Evolutionary conservation across 2,113 vertebrate genomes (phyloP).

Genomic region (Ctenodactylus gundi): DNA sequence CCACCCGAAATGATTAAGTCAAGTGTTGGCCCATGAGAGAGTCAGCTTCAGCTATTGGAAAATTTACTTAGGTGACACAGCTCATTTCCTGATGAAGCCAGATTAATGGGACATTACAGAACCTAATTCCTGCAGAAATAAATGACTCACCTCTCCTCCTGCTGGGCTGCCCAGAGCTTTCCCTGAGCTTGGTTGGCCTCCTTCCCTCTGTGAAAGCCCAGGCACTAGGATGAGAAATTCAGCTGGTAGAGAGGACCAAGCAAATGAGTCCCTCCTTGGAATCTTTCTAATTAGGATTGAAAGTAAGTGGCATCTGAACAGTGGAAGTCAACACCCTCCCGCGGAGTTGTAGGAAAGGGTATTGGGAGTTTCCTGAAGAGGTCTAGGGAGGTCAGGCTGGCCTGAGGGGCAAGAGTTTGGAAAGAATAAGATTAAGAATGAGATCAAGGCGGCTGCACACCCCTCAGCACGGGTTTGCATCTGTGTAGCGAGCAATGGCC

Average conservation of each 20-base stretch:
- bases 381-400: background rate
- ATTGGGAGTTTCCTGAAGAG: background rate
- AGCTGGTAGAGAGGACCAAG: slow-evolving; percentile 21
- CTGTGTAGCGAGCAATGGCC: background rate
- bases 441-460: background rate
- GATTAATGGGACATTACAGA: slow-evolving; percentile 70
- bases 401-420: background rate
- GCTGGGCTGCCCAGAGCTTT: slow-evolving; percentile 64
- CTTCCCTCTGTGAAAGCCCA: slow-evolving; percentile 59
- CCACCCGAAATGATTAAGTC: slow-evolving; percentile 71
- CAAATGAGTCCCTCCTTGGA: background rate
- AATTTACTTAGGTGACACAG: slow-evolving; percentile 73
- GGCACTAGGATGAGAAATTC: slow-evolving; percentile 24
- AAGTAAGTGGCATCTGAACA: background rate
- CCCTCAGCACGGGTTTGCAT: background rate
- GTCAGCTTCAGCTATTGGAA: slow-evolving; percentile 70
- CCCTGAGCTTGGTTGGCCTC: slow-evolving; percentile 66
- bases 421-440: background rate
- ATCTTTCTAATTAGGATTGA: slow-evolving; percentile 35
- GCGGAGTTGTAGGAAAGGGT: background rate
- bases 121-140: slow-evolving; percentile 69
- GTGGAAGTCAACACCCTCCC: background rate
- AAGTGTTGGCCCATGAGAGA: slow-evolving; percentile 71
- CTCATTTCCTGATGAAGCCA: slow-evolving; percentile 77
- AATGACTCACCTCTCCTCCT: slow-evolving; percentile 75